Base-by-base conservation (phyloP, 2,113 vertebrate genomes). In the Toxostoma redivivum region DNA sequence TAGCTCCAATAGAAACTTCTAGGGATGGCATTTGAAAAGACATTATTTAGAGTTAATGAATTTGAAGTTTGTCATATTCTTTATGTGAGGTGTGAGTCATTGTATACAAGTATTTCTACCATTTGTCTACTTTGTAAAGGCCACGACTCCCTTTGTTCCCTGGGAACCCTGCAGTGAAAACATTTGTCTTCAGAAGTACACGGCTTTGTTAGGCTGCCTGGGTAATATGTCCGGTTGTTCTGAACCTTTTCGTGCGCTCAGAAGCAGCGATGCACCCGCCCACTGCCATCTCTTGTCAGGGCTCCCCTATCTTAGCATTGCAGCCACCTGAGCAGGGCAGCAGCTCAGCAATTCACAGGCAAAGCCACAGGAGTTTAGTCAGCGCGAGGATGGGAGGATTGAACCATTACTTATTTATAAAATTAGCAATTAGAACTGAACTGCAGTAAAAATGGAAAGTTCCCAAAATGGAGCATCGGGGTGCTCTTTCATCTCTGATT, bases 11-110 rank as follows among this genome's bases (percentile, higher is more conserved):
- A 95, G 64, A 79, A 95, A 90, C 88, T 93, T 86, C 82, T 86
- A 72, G 51, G 77, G 57, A 88, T 76, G 61, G 76, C 50, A 86
- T 92, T 88, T 84, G 93, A 95, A 93, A 96, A 82, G 80, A 88
- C 51, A 64, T 95, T 94, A 90, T 88, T 95, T 92, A 93, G 76
- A 94, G 72, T 86, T 94, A 96, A 95, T 71, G 60, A 92, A 93
- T 90, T 92, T 93, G 85, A 86, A 88, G 56, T 94, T 95, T 93
- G 85, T 95, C 82, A 57, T 93, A 88, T 71, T 91, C 76, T 94
- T 90, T 93, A 86, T 37, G 51, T 33, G 60, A 96, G 51, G 56
- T 71, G 16, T 74, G 93, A 95, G 82, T 92, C 92, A 93, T 81
- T 28, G 82, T 81, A 38, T 64, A 57, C n/a, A 88, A 86, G 51